Percentiles rank a stretch among this genome's conserved stretches.
Evolutionary conservation across 2,797 vertebrate species (phyloP).

Genomic region (Danio kyathit): DNA sequence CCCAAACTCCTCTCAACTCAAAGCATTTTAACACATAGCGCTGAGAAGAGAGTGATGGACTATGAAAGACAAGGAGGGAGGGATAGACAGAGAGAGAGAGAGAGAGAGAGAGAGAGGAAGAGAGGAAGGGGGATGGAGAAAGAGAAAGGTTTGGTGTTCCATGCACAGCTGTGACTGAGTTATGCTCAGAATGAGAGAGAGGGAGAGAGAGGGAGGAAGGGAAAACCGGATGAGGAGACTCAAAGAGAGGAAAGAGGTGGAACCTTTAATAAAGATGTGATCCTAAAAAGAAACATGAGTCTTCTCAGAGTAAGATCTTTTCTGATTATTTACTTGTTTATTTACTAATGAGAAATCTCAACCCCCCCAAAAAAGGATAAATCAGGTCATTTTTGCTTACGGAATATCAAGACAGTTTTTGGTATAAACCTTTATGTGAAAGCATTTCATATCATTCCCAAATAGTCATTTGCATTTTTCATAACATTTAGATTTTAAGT

Average conservation of each 20-base stretch:
- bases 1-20: conserved; percentile 26
- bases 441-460: too few relatives aligned
- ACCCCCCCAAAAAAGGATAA: neutral
- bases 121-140: conserved; percentile 12
- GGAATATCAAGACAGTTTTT: too few relatives aligned
- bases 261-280: conserved; percentile 32
- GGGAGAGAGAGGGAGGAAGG: conserved; percentile 37
- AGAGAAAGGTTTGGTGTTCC: conserved; percentile 47
- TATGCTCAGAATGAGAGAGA: conserved; percentile 41
- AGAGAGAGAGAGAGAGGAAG: too few relatives aligned
- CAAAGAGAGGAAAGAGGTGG: conserved; percentile 42
- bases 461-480: too few relatives aligned
- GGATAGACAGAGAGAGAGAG: neutral
- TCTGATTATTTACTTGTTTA: neutral
- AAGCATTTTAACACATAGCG: conserved; percentile 37
- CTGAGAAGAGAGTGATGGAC: conserved; percentile 40
- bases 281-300: neutral
- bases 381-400: neutral
- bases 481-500: too few relatives aligned
- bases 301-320: neutral
- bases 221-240: conserved; percentile 39
- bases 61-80: conserved; percentile 26
- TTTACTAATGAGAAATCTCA: neutral
- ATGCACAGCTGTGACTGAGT: conserved; percentile 44
- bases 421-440: too few relatives aligned